Evolutionary conservation across 2,888 invertebrate species (phyloP), one percentile per base, ranked within the genome.

Genomic region (Nephrocerus scutellatus): DNA sequence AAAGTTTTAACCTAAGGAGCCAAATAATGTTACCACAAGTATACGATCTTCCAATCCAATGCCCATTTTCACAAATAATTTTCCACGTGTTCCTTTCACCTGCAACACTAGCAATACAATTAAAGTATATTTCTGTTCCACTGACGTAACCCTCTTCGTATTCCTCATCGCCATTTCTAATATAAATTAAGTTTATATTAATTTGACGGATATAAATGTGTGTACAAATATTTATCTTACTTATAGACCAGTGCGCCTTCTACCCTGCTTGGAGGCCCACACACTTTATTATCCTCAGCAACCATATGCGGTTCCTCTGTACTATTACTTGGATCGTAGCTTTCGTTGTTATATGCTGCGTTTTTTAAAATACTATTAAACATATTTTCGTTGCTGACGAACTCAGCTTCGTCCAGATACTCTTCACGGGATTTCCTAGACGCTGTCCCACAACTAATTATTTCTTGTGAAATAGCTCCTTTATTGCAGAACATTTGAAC

Each of bases 41-140:
- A 42, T 82, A 77, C 34, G 85, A 81, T 54, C 83, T 76, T 15
- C 87, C 88, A 43, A 85, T 79, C 89, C 89, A 89, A 50, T 76
- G 78, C 1, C 88, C 88, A 53, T 87, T 82, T 58, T 87, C 85
- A 54, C 88, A 89, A 39, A 83, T 78, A 16, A 88, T 80, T 51
- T 83, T 82, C 89, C 89, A 89, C 0, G 85, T 84, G 18, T 81
- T 83, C 56, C 82, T 80, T 66, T 86, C 86, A 0, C 84, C 84
- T 71, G 84, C 82, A 28, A 83, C 80, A 47, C 82, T 82, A 2
- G 82, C 82, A 49, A 86, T 84, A 60, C 89, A 89, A 53, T 83
- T 79, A 64, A 87, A 89, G 6, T 82, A 82, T 34, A 88, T 83
- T 67, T 87, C 84, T 0, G 85, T 84, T 1, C 85, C 84, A 54